Evolutionary conservation across 2,113 vertebrate genomes (phyloP).

Genomic region (Lasiurus borealis): DNA sequence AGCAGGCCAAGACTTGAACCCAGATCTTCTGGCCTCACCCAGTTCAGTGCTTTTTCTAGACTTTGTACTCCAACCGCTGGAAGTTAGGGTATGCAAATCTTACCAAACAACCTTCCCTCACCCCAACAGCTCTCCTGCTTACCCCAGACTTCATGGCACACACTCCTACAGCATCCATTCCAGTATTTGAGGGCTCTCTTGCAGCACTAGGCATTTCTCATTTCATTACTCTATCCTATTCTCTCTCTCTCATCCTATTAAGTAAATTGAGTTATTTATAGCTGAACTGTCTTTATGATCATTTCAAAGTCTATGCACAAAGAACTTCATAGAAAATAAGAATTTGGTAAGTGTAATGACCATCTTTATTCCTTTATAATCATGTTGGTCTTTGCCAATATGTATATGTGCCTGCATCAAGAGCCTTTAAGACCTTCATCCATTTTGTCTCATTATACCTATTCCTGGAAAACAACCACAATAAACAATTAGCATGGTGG

Average conservation of each 20-base stretch:
- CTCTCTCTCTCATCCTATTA: neutral
- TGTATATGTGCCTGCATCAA: accelerated
- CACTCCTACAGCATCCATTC: neutral
- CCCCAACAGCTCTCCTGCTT: neutral
- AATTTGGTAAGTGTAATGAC: neutral
- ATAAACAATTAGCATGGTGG: neutral
- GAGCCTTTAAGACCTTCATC: neutral
- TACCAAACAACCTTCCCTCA: neutral
- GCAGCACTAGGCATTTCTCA: neutral
- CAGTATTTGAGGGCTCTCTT: neutral
- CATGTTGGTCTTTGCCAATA: neutral
- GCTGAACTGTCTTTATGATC: neutral
- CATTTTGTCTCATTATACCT: neutral
- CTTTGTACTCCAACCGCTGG: neutral
- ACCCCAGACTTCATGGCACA: neutral
- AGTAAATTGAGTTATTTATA: neutral
- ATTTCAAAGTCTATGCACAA: neutral
- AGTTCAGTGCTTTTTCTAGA: neutral
- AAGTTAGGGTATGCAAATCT: neutral
- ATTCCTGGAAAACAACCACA: neutral
- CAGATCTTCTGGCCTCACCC: neutral
- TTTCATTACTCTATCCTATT: neutral
- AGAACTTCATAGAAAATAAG: neutral
- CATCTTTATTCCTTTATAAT: neutral
- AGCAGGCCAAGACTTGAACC: neutral